Evolutionary conservation across 2,113 vertebrate species (phyloP).

Genomic region (Actenoides lindsayi): DNA sequence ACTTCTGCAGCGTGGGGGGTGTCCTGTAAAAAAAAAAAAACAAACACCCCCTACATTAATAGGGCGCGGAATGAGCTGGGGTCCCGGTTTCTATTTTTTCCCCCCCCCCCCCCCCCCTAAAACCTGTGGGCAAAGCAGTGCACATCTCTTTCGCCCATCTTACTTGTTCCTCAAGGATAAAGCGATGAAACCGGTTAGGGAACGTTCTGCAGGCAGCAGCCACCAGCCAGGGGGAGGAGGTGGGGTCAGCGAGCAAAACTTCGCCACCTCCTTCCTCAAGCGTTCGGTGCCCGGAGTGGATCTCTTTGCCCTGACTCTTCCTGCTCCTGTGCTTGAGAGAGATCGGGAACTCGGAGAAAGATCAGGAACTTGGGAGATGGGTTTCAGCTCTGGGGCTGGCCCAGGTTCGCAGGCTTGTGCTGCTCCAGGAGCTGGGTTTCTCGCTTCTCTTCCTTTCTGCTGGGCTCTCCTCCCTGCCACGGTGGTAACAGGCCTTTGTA

Average conservation of each 20-base stretch:
- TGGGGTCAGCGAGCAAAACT: not conserved
- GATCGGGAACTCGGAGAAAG: not conserved
- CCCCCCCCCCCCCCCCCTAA: too few species aligned
- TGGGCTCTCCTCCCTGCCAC: not conserved
- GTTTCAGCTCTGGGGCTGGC: not conserved
- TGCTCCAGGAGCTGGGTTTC: not conserved
- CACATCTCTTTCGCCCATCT: too few species aligned
- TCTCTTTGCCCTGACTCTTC: not conserved
- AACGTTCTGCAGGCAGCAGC: not conserved
- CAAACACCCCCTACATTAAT: too few species aligned
- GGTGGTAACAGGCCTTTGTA: not conserved
- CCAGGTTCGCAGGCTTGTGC: fast-evolving
- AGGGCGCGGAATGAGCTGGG: fast-evolving
- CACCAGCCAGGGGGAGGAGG: not conserved
- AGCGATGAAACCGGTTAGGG: not conserved
- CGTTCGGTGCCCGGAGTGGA: fast-evolving
- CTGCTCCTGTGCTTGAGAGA: not conserved
- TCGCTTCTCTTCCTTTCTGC: not conserved
- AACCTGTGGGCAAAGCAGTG: not conserved
- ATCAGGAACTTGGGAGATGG: not conserved
- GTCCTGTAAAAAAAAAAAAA: too few species aligned
- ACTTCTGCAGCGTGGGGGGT: too few species aligned
- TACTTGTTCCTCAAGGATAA: not conserved
- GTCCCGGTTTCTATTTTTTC: fast-evolving
- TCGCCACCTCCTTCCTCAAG: not conserved